Evolutionary conservation across 92 coral and sea anemone genomes (phyloP), one percentile per base, ranked within the genome.

Genomic region (Desmophyllum pertusum): DNA sequence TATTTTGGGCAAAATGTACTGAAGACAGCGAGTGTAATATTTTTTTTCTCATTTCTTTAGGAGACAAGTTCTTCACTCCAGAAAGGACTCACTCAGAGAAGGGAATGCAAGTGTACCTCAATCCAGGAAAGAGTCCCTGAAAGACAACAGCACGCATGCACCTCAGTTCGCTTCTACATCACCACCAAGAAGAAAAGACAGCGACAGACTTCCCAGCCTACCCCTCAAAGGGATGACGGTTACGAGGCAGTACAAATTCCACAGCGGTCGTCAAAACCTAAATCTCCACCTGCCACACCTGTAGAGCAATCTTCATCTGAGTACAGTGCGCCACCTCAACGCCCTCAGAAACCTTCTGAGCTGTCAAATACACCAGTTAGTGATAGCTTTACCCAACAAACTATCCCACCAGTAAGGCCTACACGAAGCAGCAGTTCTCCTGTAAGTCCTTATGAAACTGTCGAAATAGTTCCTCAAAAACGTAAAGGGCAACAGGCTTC

Each of bases 381-480:
- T 66, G n/a, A 33, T 66, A 79, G 75, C 41, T 25, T 10, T 1
- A 29, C 85, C 13, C 78, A 52, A 57, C 77, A 70, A 53, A 53
- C 67, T 29, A 53, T 19, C 30, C 37, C 52, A 38, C 53, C 85
- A n/a, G 55, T 29, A n/a, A 70, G 68, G 55, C 41, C 79, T 53
- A 36, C 70, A 19, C 19, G 71, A 14, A 33, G 86, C 29, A 57
- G 45, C 57, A 72, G 79, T 30, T 73, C 86, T 23, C 41, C 79
- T 17, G 84, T 68, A 23, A 76, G 73, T 45, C 87, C 87, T 27
- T 91, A 91, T 80, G 87, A 91, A 59, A 88, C 81, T 29, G 92
- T 91, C 3, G 69, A 35, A 27, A 84, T 91, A 21, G 21, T 52
- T 10, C 61, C 75, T 42, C 36, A 18, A 50, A 53, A 30, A 62